Percentiles rank a stretch among this genome's conserved stretches.
Conservation (phyloP, 1,140 invertebrate species). For the Tetramorium alpestre region DNA sequence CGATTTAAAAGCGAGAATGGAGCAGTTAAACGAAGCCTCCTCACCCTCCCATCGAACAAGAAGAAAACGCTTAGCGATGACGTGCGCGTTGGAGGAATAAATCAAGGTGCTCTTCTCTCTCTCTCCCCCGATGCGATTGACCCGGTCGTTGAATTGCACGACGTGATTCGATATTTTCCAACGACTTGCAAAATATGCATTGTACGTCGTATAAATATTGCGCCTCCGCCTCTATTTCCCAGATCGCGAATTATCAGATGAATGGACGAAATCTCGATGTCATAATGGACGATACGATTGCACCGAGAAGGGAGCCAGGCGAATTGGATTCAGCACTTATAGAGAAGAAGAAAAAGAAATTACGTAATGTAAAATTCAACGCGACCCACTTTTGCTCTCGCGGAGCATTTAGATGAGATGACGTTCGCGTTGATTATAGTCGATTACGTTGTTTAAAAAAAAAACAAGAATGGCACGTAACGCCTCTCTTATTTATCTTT, state of each 20-base stretch:
- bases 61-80: background rate
- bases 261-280: background rate
- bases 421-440: background rate
- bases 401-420: background rate
- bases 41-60: background rate
- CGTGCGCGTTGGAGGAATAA: background rate
- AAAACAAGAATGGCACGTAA: background rate
- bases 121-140: background rate
- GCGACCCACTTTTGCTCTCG: conserved; percentile 1
- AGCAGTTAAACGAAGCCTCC: background rate
- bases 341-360: background rate
- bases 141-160: background rate
- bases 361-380: conserved; percentile 29
- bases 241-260: background rate
- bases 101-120: background rate
- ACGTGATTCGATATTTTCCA: background rate
- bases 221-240: background rate
- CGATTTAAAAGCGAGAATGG: conserved; percentile 17
- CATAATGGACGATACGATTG: background rate
- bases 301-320: background rate
- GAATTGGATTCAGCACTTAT: conserved; percentile 1
- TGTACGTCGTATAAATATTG: background rate
- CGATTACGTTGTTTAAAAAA: background rate
- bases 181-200: background rate
- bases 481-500: conserved; percentile 3